Conservation (phyloP, 1,140 invertebrate species). For the Acromyrmex echinatior region DNA sequence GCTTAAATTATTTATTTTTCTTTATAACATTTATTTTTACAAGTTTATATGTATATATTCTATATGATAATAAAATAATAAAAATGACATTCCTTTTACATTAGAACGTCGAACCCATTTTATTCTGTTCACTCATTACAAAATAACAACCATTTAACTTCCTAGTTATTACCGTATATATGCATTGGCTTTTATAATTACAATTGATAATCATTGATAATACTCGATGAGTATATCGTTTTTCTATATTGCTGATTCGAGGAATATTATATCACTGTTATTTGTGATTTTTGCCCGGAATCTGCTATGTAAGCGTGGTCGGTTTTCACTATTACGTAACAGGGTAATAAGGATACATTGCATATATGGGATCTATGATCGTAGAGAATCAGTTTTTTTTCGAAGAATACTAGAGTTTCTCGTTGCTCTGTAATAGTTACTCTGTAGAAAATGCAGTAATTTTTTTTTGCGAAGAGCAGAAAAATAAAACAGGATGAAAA, state of each 20-base stretch:
- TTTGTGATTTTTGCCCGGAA: constrained; percentile 23
- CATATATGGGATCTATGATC: constrained; percentile 6
- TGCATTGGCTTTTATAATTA: not conserved
- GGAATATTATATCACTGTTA: constrained; percentile 49
- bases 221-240: constrained; percentile 29
- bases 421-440: not conserved
- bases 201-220: constrained; percentile 22
- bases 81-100: not conserved
- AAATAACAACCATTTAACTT: not conserved
- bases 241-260: constrained; percentile 19
- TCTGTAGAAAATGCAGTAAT: not conserved
- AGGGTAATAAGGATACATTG: constrained; percentile 45
- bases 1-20: not conserved
- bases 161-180: not conserved
- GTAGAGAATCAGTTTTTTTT: constrained; percentile 18
- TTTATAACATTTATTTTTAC: constrained; percentile 7
- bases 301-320: constrained; percentile 14
- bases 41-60: not conserved
- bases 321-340: constrained; percentile 68
- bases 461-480: not conserved
- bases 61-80: not conserved
- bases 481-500: not conserved
- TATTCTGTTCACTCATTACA: not conserved
- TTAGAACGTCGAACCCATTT: not conserved
- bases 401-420: constrained; percentile 14